These are phyloP conservation scores for Sarcophaga caerulescens DNA, from an alignment of 2,888 invertebrate species.

Conservation along the genomic window DNA sequence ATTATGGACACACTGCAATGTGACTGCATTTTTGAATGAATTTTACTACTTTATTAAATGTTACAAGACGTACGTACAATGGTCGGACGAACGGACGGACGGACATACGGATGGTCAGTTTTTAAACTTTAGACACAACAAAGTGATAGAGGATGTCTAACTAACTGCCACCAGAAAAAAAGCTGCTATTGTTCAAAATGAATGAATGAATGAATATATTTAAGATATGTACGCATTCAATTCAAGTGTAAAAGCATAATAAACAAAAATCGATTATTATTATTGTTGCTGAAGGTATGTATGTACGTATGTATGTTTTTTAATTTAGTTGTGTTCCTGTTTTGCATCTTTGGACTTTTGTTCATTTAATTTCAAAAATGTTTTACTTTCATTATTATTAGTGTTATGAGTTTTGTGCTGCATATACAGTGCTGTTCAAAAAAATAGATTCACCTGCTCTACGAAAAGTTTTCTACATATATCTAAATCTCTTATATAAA, in stretches of 20 bases:
- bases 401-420: constrained; percentile 72
- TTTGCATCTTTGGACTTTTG: background rate
- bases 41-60: constrained; percentile 81
- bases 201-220: constrained; percentile 21
- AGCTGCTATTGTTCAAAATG: constrained; percentile 41
- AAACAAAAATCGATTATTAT: constrained; percentile 81
- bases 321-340: background rate
- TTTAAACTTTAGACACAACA: background rate
- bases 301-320: too few species aligned
- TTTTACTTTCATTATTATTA: constrained; percentile 57
- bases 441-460: too few species aligned
- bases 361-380: constrained; percentile 37
- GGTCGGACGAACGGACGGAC: background rate
- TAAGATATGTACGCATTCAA: constrained; percentile 63
- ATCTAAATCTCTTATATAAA: too few species aligned
- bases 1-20: background rate
- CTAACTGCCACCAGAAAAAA: constrained; percentile 16
- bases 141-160: constrained; percentile 39
- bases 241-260: constrained; percentile 75
- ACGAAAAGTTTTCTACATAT: too few species aligned
- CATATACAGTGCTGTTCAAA: too few species aligned
- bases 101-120: background rate
- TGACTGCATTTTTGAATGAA: constrained; percentile 81
- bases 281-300: constrained; percentile 76
- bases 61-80: constrained; percentile 36